Evolutionary conservation across 1,140 invertebrate species (phyloP), one percentile per base, ranked within the genome.

Genomic region (Sesamia nonagrioides): DNA sequence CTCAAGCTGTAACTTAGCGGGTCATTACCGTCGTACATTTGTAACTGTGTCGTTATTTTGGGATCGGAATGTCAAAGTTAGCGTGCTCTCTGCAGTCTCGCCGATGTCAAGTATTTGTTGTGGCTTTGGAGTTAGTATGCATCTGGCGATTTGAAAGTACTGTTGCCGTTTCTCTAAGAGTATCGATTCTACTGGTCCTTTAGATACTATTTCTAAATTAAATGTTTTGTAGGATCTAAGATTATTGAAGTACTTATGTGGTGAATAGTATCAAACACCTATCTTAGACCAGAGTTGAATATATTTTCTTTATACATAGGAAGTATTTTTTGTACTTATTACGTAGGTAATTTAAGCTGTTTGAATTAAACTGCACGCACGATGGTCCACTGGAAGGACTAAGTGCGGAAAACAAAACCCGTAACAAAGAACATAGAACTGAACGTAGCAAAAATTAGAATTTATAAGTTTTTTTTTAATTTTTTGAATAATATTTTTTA

Each of bases 61-160:
- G 42, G 56, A 45, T 50, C 21, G 73, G 73, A 48, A 75, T 75
- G 56, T 75, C 73, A 75, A 75, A 75, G 56, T 50, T 42, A 61
- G 37, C 37, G 11, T 45, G 42, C 15, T 50, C 58, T 50, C 45
- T 50, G 45, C 45, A 50, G 45, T 50, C 13, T 50, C 15, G n/a
- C 58, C 73, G 48, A 63, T 75, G 73, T 52, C 58, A 63, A 63
- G 42, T 52, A 75, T 75, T 50, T 75, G 71, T 73, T 73, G 17
- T 75, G 73, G 61, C 73, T 75, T 37, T 15, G 18, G 21, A 17
- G 35, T 61, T 50, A 58, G 40, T 61, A 50, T 50, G 73, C 58
- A 63, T 63, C 58, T 75, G 56, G 58, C 18, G 11, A 61, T 27
- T 13, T 50, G 5, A 56, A 27, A 18, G 11, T 66, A 42, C 61